Percentiles rank a stretch among this genome's conserved stretches.
phyloP scores from a whole-genome alignment of 2,888 invertebrate species.

The Cenopis cana region DNA sequence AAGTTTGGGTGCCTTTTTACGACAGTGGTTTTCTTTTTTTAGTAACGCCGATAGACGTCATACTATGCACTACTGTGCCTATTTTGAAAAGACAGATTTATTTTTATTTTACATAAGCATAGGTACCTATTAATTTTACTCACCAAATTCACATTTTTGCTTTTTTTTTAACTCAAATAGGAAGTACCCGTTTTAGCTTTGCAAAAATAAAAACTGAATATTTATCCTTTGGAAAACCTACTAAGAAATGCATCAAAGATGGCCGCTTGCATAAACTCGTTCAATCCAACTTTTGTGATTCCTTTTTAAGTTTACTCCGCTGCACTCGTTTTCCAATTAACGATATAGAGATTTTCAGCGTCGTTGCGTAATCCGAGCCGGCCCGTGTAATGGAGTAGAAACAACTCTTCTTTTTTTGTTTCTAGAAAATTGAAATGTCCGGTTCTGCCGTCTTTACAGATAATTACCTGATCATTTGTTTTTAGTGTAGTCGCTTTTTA shows the following conservation, averaged over 20 bases:
- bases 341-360: conserved; percentile 70
- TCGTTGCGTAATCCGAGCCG: conserved; percentile 59
- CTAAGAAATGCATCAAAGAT: conserved; percentile 9
- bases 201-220: background rate
- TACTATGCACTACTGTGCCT: too few species aligned
- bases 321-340: conserved; percentile 72
- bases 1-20: too few species aligned
- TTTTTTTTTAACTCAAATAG: too few species aligned
- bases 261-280: conserved; percentile 17
- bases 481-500: background rate
- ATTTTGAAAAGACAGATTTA: too few species aligned
- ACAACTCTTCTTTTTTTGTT: conserved; percentile 54
- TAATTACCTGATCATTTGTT: background rate
- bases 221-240: background rate
- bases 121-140: too few species aligned
- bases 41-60: too few species aligned
- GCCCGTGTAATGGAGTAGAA: conserved; percentile 60
- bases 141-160: too few species aligned
- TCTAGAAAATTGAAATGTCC: conserved; percentile 32
- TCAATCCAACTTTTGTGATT: conserved; percentile 23
- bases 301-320: conserved; percentile 25
- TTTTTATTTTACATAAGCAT: too few species aligned
- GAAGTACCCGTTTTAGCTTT: background rate
- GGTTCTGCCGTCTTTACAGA: background rate
- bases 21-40: too few species aligned